These are phyloP conservation scores for Pomatorhinus ruficollis DNA, from an alignment of 2,113 vertebrate genomes.

Conservation along the genomic window DNA sequence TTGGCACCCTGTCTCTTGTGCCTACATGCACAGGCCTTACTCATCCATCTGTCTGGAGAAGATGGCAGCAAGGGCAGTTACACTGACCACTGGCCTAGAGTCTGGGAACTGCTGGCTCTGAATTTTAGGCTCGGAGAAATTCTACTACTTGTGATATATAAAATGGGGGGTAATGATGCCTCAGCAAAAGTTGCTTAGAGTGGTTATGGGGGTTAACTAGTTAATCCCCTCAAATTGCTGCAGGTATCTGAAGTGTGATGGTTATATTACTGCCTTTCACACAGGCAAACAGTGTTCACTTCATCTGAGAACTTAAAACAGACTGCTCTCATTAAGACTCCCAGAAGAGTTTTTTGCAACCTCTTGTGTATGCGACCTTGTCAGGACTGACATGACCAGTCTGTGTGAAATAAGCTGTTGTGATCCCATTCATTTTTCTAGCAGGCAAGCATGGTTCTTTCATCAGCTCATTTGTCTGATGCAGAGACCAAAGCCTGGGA, in stretches of 20 bases:
- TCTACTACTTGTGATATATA: not conserved
- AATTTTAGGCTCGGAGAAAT: not conserved
- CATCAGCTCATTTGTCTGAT: not conserved
- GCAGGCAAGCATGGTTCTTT: not conserved
- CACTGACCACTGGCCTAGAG: not conserved
- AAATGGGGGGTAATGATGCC: not conserved
- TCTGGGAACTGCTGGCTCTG: not conserved
- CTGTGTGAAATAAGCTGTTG: not conserved
- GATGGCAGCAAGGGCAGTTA: not conserved
- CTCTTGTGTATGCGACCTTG: not conserved
- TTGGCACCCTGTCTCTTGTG: not conserved
- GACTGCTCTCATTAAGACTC: not conserved
- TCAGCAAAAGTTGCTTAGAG: not conserved
- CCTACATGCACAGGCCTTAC: not conserved
- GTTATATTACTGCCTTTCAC: not conserved
- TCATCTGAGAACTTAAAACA: not conserved
- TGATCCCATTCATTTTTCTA: not conserved
- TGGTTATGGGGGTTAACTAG: not conserved
- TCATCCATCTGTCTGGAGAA: not conserved
- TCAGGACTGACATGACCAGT: not conserved
- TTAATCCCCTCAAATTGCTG: constrained; percentile 2
- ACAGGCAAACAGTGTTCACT: not conserved
- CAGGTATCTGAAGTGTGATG: not conserved
- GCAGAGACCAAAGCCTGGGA: rapidly evolving
- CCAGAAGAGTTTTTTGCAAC: not conserved